Evolutionary conservation across 1,140 invertebrate species (phyloP).

Genomic region (Drosophila baimaii): DNA sequence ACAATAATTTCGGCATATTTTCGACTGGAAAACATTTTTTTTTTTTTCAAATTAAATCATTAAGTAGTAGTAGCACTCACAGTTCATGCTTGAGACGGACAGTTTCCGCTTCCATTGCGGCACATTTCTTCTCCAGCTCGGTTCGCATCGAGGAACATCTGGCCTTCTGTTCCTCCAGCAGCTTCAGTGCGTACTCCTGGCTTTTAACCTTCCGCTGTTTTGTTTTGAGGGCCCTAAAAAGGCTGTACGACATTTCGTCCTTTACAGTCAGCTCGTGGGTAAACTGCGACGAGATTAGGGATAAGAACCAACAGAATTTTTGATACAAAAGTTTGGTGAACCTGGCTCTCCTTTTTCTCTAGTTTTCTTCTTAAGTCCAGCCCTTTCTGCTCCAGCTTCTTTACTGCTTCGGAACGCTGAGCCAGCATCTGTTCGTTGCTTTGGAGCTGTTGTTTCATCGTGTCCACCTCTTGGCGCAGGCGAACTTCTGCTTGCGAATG

Average conservation of each 20-base stretch:
- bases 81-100: background rate
- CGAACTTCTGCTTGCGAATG: too few species aligned
- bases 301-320: background rate
- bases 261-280: background rate
- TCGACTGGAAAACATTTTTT: background rate
- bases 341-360: background rate
- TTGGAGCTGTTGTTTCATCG: too few species aligned
- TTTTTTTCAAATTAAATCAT: too few species aligned
- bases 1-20: slow-evolving; percentile 2
- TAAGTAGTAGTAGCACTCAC: too few species aligned
- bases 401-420: too few species aligned
- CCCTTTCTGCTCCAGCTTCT: too few species aligned
- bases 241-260: too few species aligned
- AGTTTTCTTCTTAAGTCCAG: background rate
- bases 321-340: background rate
- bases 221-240: background rate
- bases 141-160: background rate
- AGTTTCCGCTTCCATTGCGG: background rate
- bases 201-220: background rate
- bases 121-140: background rate
- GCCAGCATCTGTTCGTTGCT: too few species aligned
- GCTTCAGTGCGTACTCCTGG: background rate
- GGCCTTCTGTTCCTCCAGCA: background rate
- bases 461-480: too few species aligned
- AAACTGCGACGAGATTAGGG: background rate